Base-by-base conservation (phyloP, 2,888 invertebrate species). In the Alcis repandata region DNA sequence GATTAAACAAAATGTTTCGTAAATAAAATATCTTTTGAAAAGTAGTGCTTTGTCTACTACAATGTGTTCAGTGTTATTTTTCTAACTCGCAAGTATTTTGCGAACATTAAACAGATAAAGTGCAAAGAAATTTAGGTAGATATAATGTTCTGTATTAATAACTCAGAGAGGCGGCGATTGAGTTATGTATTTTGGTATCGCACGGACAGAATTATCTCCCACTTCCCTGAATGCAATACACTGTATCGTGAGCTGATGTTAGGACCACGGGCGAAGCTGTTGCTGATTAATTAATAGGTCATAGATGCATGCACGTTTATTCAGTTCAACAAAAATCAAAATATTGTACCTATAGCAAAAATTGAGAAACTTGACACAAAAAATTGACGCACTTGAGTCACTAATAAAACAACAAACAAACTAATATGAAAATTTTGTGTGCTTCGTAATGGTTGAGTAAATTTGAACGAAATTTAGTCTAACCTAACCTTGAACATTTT, bases 121-220 rank as follows among this genome's bases (percentile, higher is more conserved):
- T 54, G 59, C 51, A 57, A 65, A 65, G 56, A 65, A 65, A 60
- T 54, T 22, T 48, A 38, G 46, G 49, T 46, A 63, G 10, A 8
- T 46, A 46, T n/a, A n/a, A n/a, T 36, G 20, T 38, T 22, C 53
- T 15, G 48, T 61, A 63, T 63, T 46, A 60, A 51, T 65, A 60
- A 59, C 19, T 32, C 32, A 8, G 45, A 10, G 46, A 38, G 33
- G 48, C 59, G 62, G 4, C 60, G 56, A 65, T 52, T 56, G 60
- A 65, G 32, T 45, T 60, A 65, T 65, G 57, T 60, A 52, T 57
- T 65, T 59, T 56, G 38, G 68, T 72, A 75, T 70, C 69, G 65
- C 65, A 73, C 73, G 56, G 38, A 60, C 56, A 20, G 20, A 66
- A 59, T 32, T 65, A 60, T 63, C 45, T 49, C 36, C 13, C 38